A percentile compares a stretch with the other conserved stretches of the same genome.
Evolutionary conservation across 2,797 vertebrate species (phyloP).

Genomic region (Coracias cyanogaster): DNA sequence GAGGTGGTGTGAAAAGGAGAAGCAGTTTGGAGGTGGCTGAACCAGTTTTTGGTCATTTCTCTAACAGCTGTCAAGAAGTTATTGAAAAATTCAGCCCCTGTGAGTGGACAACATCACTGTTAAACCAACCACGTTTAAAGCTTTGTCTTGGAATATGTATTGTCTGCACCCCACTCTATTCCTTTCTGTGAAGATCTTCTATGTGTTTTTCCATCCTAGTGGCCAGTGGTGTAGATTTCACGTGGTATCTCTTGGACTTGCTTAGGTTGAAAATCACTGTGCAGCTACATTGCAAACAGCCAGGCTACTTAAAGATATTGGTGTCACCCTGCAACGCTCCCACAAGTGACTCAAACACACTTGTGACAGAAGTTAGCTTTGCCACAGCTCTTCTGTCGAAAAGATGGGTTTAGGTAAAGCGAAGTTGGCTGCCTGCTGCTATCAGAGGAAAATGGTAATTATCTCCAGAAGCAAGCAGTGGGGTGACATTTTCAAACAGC

Average conservation of each 20-base stretch:
- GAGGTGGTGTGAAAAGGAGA: neutral
- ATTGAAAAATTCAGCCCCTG: neutral
- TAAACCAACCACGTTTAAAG: neutral
- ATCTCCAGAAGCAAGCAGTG: neutral
- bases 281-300: neutral
- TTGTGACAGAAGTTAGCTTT: neutral
- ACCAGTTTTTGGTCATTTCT: neutral
- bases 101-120: neutral
- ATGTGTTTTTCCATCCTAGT: neutral
- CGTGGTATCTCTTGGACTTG: neutral
- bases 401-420: neutral
- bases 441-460: neutral
- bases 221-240: neutral
- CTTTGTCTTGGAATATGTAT: neutral
- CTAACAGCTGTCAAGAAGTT: neutral
- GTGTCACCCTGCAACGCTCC: neutral
- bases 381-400: neutral
- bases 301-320: neutral
- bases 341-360: neutral
- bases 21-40: neutral
- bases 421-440: neutral
- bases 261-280: neutral
- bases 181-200: neutral
- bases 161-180: neutral
- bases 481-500: neutral